These are phyloP conservation scores for Macrostomum lignano DNA, from an alignment of 1,140 invertebrate species.

Conservation along the genomic window DNA sequence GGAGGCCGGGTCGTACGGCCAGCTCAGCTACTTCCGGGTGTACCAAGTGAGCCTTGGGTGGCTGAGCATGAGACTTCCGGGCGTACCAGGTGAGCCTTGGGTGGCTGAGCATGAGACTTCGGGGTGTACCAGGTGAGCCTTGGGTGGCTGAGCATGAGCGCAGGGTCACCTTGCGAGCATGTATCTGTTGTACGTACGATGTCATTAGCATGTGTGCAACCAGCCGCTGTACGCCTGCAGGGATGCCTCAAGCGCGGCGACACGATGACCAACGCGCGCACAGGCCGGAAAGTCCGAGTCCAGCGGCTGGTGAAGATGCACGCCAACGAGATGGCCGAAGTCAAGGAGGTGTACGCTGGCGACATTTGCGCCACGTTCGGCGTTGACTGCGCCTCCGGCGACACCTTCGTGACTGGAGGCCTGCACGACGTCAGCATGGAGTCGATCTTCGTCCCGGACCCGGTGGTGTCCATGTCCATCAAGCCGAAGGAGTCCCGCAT, in stretches of 20 bases:
- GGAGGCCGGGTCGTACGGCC: slow-evolving; percentile 48
- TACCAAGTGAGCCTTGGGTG: no score
- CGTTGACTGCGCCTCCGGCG: slow-evolving; percentile 89
- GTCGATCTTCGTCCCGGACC: slow-evolving; percentile 76
- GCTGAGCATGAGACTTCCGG: no score
- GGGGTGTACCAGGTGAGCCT: no score
- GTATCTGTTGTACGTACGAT: slow-evolving; percentile 27
- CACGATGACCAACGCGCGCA: slow-evolving; percentile 58
- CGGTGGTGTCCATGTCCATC: slow-evolving; percentile 92
- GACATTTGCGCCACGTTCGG: slow-evolving; percentile 95
- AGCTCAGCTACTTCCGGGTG: slow-evolving; percentile 79
- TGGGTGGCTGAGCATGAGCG: slow-evolving; percentile 42
- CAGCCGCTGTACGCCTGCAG: no score
- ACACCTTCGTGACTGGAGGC: slow-evolving; percentile 46
- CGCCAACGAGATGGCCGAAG: slow-evolving; percentile 82
- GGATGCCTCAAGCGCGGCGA: slow-evolving; percentile 58
- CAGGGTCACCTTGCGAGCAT: slow-evolving; percentile 87
- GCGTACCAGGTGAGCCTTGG: no score
- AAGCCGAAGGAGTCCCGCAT: slow-evolving; percentile 54
- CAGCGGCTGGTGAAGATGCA: slow-evolving; percentile 65
- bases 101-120: no score
- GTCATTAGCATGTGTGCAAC: slow-evolving; percentile 85
- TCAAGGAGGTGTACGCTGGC: slow-evolving; percentile 61
- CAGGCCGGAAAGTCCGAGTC: slow-evolving; percentile 46
- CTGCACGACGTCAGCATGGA: slow-evolving; percentile 32